Conservation (phyloP, 2,888 invertebrate genomes). For the Phortica magna region DNA sequence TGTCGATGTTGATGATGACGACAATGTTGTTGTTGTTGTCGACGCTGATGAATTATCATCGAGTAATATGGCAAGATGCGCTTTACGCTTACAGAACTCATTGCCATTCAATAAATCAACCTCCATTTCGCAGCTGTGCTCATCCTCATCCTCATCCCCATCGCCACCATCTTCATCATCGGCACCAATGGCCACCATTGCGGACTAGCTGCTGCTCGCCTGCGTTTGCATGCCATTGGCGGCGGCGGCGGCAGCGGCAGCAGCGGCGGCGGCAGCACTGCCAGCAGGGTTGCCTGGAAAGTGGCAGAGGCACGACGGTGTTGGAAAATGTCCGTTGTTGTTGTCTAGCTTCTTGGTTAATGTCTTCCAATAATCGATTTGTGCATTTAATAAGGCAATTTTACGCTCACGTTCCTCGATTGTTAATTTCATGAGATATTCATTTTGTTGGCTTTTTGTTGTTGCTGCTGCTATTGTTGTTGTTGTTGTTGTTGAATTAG, state of each 20-base stretch:
- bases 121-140: slow-evolving; percentile 13
- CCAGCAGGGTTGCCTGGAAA: slow-evolving; percentile 63
- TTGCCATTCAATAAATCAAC: slow-evolving; percentile 9
- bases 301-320: slow-evolving; percentile 73
- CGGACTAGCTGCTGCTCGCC: slow-evolving; percentile 74
- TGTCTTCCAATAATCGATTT: slow-evolving; percentile 77
- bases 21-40: neutral
- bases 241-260: slow-evolving; percentile 35
- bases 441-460: slow-evolving; percentile 62
- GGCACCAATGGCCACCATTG: slow-evolving; percentile 47
- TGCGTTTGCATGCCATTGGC: slow-evolving; percentile 71
- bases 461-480: slow-evolving; percentile 36
- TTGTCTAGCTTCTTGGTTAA: slow-evolving; percentile 75
- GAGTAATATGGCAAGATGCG: neutral
- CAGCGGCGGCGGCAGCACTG: slow-evolving; percentile 32
- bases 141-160: slow-evolving; percentile 25
- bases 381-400: slow-evolving; percentile 76
- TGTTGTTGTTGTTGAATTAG: slow-evolving; percentile 11
- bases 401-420: slow-evolving; percentile 76
- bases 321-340: slow-evolving; percentile 67
- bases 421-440: slow-evolving; percentile 73
- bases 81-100: neutral
- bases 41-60: neutral
- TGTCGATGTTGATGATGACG: slow-evolving; percentile 9
- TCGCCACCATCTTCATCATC: slow-evolving; percentile 38